Conservation (phyloP, 2,888 invertebrate species). For the Rosalia funebris region DNA sequence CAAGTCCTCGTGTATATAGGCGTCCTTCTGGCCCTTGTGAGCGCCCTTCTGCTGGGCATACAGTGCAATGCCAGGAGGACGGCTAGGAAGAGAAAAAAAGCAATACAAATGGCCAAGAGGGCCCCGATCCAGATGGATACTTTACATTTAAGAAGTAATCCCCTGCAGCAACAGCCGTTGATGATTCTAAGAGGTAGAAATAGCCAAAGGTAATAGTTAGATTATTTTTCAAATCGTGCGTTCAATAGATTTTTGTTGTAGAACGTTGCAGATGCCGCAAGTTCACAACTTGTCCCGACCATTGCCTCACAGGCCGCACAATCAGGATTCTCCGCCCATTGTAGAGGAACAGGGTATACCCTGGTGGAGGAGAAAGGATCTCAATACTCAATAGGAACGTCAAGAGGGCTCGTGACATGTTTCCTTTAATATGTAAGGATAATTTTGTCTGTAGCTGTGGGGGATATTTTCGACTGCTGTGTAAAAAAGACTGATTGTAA, state of each 20-base stretch:
- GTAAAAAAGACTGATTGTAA: constrained; percentile 16
- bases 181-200: constrained; percentile 34
- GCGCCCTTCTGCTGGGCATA: constrained; percentile 71
- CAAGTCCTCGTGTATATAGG: constrained; percentile 75
- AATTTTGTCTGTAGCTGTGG: constrained; percentile 2
- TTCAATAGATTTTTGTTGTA: constrained; percentile 35
- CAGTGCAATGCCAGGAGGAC: constrained; percentile 69
- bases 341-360: constrained; percentile 62
- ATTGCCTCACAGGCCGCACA: constrained; percentile 42
- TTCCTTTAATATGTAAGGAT: not conserved
- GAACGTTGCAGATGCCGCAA: constrained; percentile 45
- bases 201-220: constrained; percentile 44
- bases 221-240: too few species aligned
- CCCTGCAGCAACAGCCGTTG: constrained; percentile 40
- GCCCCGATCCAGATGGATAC: constrained; percentile 57
- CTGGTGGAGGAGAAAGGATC: constrained; percentile 64
- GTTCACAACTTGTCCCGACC: constrained; percentile 40
- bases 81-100: constrained; percentile 55
- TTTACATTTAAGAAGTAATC: constrained; percentile 47
- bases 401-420: constrained; percentile 1
- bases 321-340: constrained; percentile 32
- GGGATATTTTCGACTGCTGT: not conserved
- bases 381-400: constrained; percentile 38
- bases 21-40: constrained; percentile 71
- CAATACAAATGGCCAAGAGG: constrained; percentile 53